Conservation (phyloP, 2,888 invertebrate genomes). For the Latrodectus hesperus region DNA sequence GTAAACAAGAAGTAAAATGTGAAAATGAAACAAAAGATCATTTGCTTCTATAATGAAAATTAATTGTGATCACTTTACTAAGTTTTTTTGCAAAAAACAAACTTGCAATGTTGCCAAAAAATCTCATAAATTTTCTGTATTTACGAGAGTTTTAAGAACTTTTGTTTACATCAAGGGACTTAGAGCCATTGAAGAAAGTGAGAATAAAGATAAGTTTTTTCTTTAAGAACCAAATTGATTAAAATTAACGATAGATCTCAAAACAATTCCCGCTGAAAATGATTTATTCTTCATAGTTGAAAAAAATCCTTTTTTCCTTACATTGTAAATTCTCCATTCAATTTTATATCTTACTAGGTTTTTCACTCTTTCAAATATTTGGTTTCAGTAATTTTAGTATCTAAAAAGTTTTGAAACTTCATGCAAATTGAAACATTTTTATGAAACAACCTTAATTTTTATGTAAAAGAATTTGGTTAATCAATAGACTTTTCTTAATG, state of each 20-base stretch:
- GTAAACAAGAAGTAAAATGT: too few species aligned
- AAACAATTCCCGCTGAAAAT: neutral
- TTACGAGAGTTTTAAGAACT: constrained; percentile 2
- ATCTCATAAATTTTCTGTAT: constrained; percentile 3
- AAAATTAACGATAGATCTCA: neutral
- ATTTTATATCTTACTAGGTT: too few species aligned
- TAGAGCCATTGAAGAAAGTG: neutral
- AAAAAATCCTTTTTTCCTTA: neutral
- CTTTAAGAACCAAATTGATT: neutral
- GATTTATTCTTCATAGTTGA: neutral
- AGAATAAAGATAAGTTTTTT: neutral
- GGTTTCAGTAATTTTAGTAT: too few species aligned
- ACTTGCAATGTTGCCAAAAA: neutral
- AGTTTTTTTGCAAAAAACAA: neutral
- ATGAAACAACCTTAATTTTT: too few species aligned
- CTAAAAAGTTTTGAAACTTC: too few species aligned
- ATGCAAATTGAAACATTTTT: too few species aligned
- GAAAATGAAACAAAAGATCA: too few species aligned
- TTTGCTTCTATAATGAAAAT: neutral
- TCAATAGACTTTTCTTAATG: too few species aligned
- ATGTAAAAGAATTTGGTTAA: too few species aligned
- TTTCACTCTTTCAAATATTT: too few species aligned
- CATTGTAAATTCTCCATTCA: too few species aligned
- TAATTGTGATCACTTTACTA: neutral
- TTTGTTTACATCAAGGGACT: neutral